Base-by-base conservation (phyloP, 2,888 invertebrate species). In the Pheosia gnoma region DNA sequence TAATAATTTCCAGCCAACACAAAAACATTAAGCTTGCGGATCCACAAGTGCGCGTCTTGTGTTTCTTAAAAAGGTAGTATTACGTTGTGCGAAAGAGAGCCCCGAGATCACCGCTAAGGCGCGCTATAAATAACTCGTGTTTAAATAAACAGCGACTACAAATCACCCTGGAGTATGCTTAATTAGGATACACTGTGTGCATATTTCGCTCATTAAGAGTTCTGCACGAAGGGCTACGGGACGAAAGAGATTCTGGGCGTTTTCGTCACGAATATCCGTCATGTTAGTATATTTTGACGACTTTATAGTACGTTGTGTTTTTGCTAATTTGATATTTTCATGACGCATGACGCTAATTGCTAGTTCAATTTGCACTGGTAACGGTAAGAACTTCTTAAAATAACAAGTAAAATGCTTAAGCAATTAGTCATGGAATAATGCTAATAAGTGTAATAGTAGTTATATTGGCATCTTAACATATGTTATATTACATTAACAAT, bases 71-170 rank as follows among this genome's bases (percentile, higher is more conserved):
- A 76, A 74, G 72, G 74, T 67, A 66, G 62, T 74, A 67, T 59
- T 58, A 66, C 62, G 60, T 64, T 60, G 65, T 51, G 54, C 56
- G 65, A 36, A 67, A 67, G 60, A 62, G 68, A 61, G 65, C 60
- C 65, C 57, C 63, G 74, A 71, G 65, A 66, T 70, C 65, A 65
- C 59, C 60, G 53, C 65, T 65, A 67, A 75, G 71, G 70, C 70
- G 68, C 47, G 74, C 77, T 79, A 84, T 81, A 83, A 84, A 84
- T 82, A 85, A 71, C 79, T 68, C 70, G 64, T 5, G 72, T 75
- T 78, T 70, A 74, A 77, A 77, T 77, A 75, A 78, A 77, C 69
- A 70, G 71, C 62, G 72, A 66, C 76, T 68, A 80, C 79, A 80
- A 82, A 82, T 81, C 78, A 81, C 73, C 68, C 67, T 69, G 65